A percentile compares a stretch with the other conserved stretches of the same genome.
phyloP scores from a whole-genome alignment of 2,888 invertebrate genomes.

The Odiellus spinosus region DNA sequence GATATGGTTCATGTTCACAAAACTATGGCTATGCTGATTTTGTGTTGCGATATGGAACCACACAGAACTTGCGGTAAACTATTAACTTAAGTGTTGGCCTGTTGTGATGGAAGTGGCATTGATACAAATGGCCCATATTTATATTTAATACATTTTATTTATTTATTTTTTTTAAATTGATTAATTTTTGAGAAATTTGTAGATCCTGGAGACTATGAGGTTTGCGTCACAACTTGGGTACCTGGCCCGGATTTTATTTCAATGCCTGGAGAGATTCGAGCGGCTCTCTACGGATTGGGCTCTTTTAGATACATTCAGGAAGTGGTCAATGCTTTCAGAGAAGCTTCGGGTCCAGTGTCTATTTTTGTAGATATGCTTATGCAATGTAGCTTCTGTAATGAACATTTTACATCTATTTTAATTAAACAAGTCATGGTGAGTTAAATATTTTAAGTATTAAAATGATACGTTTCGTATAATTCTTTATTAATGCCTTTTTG shows the following conservation, averaged over 20 bases:
- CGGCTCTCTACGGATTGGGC: slow-evolving; percentile 24
- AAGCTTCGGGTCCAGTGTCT: slow-evolving; percentile 24
- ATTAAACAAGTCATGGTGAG: slow-evolving; percentile 31
- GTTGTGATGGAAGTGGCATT: too few species aligned
- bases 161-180: background rate
- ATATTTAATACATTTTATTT: background rate
- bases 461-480: background rate
- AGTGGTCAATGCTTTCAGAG: slow-evolving; percentile 30
- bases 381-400: slow-evolving; percentile 30
- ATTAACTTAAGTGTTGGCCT: too few species aligned
- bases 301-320: slow-evolving; percentile 28
- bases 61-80: slow-evolving; percentile 26
- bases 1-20: slow-evolving; percentile 34
- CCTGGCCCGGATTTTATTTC: slow-evolving; percentile 21
- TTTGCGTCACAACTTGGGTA: slow-evolving; percentile 4
- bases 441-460: slow-evolving; percentile 2
- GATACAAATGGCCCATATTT: too few species aligned
- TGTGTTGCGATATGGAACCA: slow-evolving; percentile 30
- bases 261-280: slow-evolving; percentile 24
- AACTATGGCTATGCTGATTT: slow-evolving; percentile 30
- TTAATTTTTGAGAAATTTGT: background rate
- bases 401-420: slow-evolving; percentile 26
- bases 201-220: background rate
- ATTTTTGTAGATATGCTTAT: slow-evolving; percentile 29
- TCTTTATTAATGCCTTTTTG: slow-evolving; percentile 5